Evolutionary conservation across 2,797 vertebrate species (phyloP).

Genomic region (Acipenser transmontanus): DNA sequence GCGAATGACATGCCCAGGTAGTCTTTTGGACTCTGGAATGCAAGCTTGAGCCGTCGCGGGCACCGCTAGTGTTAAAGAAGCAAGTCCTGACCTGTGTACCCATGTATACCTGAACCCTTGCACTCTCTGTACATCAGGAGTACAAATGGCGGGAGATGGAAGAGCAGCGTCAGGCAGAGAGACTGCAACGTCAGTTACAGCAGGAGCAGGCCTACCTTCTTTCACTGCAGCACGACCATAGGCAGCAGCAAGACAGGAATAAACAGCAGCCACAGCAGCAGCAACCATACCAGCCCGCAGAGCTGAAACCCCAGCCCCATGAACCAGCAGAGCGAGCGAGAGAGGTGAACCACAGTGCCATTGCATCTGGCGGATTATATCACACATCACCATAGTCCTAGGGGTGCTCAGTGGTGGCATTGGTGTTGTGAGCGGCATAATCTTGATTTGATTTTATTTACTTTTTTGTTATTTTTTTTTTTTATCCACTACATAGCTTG

Average conservation of each 20-base stretch:
- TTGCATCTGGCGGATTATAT: conserved; percentile 40
- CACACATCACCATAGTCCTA: conserved; percentile 38
- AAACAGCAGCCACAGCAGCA: conserved; percentile 40
- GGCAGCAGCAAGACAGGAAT: conserved; percentile 40
- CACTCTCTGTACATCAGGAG: conserved; percentile 68
- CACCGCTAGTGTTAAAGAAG: background rate
- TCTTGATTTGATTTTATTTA: background rate
- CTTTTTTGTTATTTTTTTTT: background rate
- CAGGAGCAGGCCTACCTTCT: conserved; percentile 91
- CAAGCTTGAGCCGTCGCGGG: background rate
- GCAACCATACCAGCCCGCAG: conserved; percentile 55
- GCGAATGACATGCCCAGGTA: too few relatives aligned
- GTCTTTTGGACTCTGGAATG: background rate
- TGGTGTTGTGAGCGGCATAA: conserved; percentile 1
- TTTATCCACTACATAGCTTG: conserved; percentile 2
- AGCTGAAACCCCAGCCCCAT: conserved; percentile 61
- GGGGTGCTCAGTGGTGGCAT: conserved; percentile 2
- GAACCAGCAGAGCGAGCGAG: conserved; percentile 70
- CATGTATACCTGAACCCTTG: conserved; percentile 18
- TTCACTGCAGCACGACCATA: conserved; percentile 79
- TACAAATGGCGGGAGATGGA: conserved; percentile 93
- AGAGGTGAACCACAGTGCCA: conserved; percentile 66
- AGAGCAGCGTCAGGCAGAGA: conserved; percentile 88
- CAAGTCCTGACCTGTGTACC: background rate
- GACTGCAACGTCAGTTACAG: conserved; percentile 87